Percentiles rank a stretch among this genome's conserved stretches.
phyloP scores from a whole-genome alignment of 2,888 invertebrate species.

The Argynnis bischoffii region DNA sequence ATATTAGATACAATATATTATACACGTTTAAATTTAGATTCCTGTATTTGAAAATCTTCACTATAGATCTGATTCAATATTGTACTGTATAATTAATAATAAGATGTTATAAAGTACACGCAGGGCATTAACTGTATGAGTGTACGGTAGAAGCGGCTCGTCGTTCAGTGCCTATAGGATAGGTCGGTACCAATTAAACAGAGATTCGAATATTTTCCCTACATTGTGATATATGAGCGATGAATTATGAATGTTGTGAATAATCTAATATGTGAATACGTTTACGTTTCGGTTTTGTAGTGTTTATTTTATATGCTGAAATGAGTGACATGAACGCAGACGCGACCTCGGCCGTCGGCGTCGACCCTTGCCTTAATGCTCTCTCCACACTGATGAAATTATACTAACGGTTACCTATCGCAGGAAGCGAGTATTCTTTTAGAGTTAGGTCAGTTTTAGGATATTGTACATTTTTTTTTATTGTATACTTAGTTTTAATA shows the following conservation, averaged over 20 bases:
- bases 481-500: conserved; percentile 66
- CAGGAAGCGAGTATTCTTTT: conserved; percentile 80
- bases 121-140: conserved; percentile 37
- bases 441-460: conserved; percentile 62
- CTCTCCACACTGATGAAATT: conserved; percentile 76
- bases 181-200: conserved; percentile 37
- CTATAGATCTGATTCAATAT: conserved; percentile 31
- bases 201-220: conserved; percentile 38
- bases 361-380: conserved; percentile 76
- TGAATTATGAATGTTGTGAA: conserved; percentile 35
- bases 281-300: conserved; percentile 18
- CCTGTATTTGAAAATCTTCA: conserved; percentile 21
- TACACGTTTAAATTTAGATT: conserved; percentile 33
- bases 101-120: conserved; percentile 36
- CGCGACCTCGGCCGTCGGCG: not conserved
- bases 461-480: conserved; percentile 68
- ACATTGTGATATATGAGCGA: conserved; percentile 42
- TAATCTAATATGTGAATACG: conserved; percentile 23
- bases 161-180: conserved; percentile 38
- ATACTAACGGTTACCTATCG: conserved; percentile 80
- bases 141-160: conserved; percentile 22
- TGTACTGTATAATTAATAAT: conserved; percentile 24
- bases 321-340: not conserved
- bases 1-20: conserved; percentile 15
- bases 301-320: conserved; percentile 13